These are phyloP conservation scores for Corvus hawaiiensis DNA, from an alignment of 2,113 vertebrate species.

Conservation along the genomic window DNA sequence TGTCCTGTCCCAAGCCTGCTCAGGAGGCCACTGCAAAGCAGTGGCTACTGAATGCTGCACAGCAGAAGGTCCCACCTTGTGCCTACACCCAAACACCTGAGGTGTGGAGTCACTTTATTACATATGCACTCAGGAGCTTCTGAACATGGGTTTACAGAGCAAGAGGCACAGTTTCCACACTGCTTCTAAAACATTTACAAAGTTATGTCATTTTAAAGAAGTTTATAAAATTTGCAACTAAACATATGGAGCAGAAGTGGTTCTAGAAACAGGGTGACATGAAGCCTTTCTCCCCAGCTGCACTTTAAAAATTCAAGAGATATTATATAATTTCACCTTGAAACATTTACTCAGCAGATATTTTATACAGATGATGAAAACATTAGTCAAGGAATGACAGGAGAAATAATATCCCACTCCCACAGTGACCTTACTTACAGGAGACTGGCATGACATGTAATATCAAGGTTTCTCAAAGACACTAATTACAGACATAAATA, in stretches of 20 bases:
- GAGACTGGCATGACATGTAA: not conserved
- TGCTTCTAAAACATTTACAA: not conserved
- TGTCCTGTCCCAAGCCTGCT: not conserved
- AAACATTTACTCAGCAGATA: not conserved
- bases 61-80: not conserved
- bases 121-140: not conserved
- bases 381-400: not conserved
- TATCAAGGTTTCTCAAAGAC: not conserved
- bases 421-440: not conserved
- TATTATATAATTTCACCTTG: not conserved
- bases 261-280: not conserved
- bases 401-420: not conserved
- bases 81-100: not conserved
- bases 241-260: not conserved
- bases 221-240: not conserved
- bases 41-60: not conserved
- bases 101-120: not conserved
- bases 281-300: not conserved
- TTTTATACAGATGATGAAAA: not conserved
- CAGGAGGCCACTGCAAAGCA: not conserved
- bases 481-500: not conserved
- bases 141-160: not conserved
- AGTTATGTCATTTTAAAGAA: not conserved
- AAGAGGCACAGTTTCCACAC: not conserved
- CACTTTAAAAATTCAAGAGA: slow-evolving; percentile 4